Conservation (phyloP, 2,113 vertebrate species). For the Hipposideros armiger region DNA sequence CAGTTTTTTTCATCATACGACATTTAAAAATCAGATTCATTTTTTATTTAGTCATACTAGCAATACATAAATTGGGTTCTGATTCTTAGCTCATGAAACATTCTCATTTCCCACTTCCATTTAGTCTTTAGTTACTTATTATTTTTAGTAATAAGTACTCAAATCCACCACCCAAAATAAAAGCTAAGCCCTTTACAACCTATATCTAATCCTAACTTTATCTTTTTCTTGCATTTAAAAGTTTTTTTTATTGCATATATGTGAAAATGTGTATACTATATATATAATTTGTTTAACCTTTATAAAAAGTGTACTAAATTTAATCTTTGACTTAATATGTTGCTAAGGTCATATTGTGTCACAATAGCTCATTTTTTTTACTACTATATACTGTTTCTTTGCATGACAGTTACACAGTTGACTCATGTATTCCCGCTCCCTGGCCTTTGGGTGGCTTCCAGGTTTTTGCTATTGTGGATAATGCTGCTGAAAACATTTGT, state of each 20-base stretch:
- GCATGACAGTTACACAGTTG: not conserved
- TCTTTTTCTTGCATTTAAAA: not conserved
- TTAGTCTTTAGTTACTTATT: not conserved
- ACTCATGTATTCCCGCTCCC: not conserved
- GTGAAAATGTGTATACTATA: not conserved
- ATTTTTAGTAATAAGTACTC: constrained; percentile 1
- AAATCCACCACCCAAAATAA: not conserved
- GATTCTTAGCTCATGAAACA: not conserved
- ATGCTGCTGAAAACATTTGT: not conserved
- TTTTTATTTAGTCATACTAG: not conserved
- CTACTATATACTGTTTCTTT: not conserved
- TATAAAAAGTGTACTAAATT: not conserved
- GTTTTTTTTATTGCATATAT: not conserved
- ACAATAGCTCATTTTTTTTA: constrained; percentile 14
- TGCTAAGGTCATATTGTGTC: constrained; percentile 1
- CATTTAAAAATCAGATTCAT: not conserved
- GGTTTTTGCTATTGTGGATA: not conserved
- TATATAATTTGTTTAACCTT: not conserved
- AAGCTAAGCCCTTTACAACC: not conserved
- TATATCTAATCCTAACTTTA: not conserved
- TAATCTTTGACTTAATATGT: not conserved
- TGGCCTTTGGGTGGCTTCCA: not conserved
- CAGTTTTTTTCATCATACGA: not conserved
- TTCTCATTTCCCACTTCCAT: not conserved
- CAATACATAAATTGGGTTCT: not conserved